Evolutionary conservation across 2,797 vertebrate species (phyloP).

Genomic region (Jordanella pulchra): DNA sequence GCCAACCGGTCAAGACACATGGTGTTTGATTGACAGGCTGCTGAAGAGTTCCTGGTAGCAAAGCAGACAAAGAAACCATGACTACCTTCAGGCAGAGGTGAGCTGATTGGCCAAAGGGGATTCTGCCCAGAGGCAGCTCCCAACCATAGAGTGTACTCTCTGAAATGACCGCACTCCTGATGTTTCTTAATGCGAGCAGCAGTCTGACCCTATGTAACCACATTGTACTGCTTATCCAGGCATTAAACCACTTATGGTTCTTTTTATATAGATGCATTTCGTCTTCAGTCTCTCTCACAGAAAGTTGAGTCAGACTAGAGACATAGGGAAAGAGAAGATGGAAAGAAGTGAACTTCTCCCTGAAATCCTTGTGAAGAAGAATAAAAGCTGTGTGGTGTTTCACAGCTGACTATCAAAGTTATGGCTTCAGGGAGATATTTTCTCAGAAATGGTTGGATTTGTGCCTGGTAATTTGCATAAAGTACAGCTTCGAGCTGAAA

Average conservation of each 20-base stretch:
- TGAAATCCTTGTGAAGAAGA: conserved; percentile 23
- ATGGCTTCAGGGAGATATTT: conserved; percentile 32
- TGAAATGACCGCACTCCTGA: conserved; percentile 16
- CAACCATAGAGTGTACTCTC: conserved; percentile 11
- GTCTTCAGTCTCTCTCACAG: neutral
- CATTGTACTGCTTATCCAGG: neutral
- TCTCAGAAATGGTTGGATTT: conserved; percentile 27
- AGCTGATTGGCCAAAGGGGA: conserved; percentile 38
- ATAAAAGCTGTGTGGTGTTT: conserved; percentile 22
- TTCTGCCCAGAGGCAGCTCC: conserved; percentile 46
- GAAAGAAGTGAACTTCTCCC: conserved; percentile 12
- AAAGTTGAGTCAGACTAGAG: conserved; percentile 7
- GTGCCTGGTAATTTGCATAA: conserved; percentile 22
- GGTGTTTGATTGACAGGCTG: conserved; percentile 68
- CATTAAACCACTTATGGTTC: neutral
- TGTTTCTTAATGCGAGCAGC: conserved; percentile 33
- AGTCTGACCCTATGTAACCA: neutral
- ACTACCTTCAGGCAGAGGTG: conserved; percentile 40
- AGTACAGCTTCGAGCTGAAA: conserved; percentile 9
- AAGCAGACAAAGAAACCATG: conserved; percentile 25
- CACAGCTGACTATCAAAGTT: conserved; percentile 27
- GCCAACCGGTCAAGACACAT: conserved; percentile 55
- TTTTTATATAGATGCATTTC: conserved; percentile 3
- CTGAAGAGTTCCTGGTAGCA: conserved; percentile 37
- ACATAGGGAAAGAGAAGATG: neutral